These are phyloP conservation scores for Oreochromis spilurus DNA, from an alignment of 2,113 vertebrate genomes.

Conservation along the genomic window DNA sequence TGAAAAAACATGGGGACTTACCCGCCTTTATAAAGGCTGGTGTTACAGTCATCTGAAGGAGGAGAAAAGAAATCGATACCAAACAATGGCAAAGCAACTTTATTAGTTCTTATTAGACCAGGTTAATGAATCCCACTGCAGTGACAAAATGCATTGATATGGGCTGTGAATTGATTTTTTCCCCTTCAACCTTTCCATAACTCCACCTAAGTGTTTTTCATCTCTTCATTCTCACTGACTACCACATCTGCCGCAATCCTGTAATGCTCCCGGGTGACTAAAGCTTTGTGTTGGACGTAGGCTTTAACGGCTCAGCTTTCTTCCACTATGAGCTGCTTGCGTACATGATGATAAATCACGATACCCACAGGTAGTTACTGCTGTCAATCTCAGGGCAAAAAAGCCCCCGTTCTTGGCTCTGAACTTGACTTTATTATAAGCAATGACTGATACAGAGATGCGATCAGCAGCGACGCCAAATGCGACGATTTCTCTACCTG, in stretches of 20 bases:
- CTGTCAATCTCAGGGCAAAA: not conserved
- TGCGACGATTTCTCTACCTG: not conserved
- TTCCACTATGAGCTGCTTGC: not conserved
- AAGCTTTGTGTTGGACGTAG: not conserved
- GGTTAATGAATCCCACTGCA: constrained; percentile 39
- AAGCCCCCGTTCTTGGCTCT: not conserved
- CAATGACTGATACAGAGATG: not conserved
- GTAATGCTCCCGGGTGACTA: not conserved
- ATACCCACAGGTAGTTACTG: not conserved
- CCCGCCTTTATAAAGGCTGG: not conserved
- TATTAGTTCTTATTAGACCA: constrained; percentile 49
- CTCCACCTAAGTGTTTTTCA: constrained; percentile 19
- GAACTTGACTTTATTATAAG: not conserved
- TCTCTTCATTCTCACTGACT: constrained; percentile 8
- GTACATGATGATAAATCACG: not conserved
- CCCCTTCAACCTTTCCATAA: not conserved
- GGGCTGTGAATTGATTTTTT: not conserved
- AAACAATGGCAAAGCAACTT: constrained; percentile 34
- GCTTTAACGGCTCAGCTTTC: not conserved
- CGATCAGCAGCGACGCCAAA: not conserved
- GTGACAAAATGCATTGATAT: not conserved
- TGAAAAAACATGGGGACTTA: constrained; percentile 32
- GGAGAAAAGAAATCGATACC: constrained; percentile 35
- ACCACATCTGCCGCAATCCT: not conserved
- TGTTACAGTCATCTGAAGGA: not conserved